Percentiles rank a stretch among this genome's conserved stretches.
Conservation (phyloP, 2,888 invertebrate species). For the Meloe dianella region DNA sequence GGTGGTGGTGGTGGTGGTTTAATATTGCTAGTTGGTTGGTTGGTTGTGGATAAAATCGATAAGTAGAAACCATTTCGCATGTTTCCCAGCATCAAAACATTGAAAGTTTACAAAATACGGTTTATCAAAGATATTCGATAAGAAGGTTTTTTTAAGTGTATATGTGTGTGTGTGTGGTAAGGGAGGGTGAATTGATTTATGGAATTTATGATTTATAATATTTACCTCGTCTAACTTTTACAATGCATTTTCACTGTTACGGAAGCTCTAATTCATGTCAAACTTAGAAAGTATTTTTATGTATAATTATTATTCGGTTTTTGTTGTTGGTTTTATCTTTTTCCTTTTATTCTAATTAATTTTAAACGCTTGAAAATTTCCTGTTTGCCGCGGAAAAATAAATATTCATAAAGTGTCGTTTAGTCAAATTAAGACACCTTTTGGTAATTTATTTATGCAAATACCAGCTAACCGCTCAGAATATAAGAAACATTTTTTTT, state of each 20-base stretch:
- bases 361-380: slow-evolving; percentile 23
- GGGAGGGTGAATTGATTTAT: slow-evolving; percentile 34
- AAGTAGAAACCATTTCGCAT: slow-evolving; percentile 27
- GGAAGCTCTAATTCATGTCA: slow-evolving; percentile 6
- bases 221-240: slow-evolving; percentile 27
- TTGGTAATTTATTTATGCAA: slow-evolving; percentile 16
- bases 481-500: slow-evolving; percentile 1
- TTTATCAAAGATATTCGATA: slow-evolving; percentile 33
- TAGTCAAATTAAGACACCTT: slow-evolving; percentile 16
- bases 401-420: slow-evolving; percentile 25
- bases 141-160: background rate
- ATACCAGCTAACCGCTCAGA: slow-evolving; percentile 8
- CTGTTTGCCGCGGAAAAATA: slow-evolving; percentile 7
- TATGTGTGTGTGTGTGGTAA: too few species aligned
- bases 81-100: slow-evolving; percentile 25
- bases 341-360: slow-evolving; percentile 22
- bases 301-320: background rate
- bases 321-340: background rate
- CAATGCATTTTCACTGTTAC: background rate
- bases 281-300: background rate
- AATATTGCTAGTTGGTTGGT: slow-evolving; percentile 5
- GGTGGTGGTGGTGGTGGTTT: background rate
- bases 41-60: slow-evolving; percentile 22
- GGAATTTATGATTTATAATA: slow-evolving; percentile 38
- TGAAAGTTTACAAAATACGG: slow-evolving; percentile 34